Evolutionary conservation across 2,113 vertebrate species (phyloP), one percentile per base, ranked within the genome.

Genomic region (Candoia aspera): DNA sequence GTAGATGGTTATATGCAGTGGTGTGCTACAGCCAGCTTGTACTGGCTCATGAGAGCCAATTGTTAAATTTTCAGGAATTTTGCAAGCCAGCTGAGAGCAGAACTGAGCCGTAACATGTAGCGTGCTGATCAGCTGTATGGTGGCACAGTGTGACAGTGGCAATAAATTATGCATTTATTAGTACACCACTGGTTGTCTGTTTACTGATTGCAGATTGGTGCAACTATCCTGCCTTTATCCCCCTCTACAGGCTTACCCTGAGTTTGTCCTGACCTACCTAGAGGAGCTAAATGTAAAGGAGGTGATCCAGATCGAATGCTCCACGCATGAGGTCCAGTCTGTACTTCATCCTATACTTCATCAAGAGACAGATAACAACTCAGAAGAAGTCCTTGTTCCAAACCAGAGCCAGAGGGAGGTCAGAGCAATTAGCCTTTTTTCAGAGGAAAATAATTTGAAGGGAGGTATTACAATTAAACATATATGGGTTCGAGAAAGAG

Each of bases 201-300:
- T 94, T 95, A 90, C 87, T 93, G 94, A 90, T 79, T 91, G 53
- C 87, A 93, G 85, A 93, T n/a, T 92, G 60, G 79, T 94, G 91
- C 64, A 94, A 93, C 86, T 94, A 93, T 93, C 93, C 91, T 90
- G 93, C 89, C 92, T 96, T 94, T 96, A 94, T 94, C 95, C 88
- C 97, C 96, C 96, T 92, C 96, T 96, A 42, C 90, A 98, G 98
- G 97, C 97, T 94, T 95, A 97, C 92, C 96, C 97, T 94, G 96
- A 97, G 95, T 98, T 98, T 96, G 94, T 97, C 92, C 96, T 98
- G 97, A 98, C 97, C 96, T 98, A 97, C 96, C 96, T 98, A 94
- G 97, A 97, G 96, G 97, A 97, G 46, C 96, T 97, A 95, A 96
- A 96, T 92, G 92, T 94, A 93, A 96, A 91, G 92, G 95, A 97